Evolutionary conservation across 2,888 invertebrate species (phyloP), one percentile per base, ranked within the genome.

Genomic region (Ctena decussata): DNA sequence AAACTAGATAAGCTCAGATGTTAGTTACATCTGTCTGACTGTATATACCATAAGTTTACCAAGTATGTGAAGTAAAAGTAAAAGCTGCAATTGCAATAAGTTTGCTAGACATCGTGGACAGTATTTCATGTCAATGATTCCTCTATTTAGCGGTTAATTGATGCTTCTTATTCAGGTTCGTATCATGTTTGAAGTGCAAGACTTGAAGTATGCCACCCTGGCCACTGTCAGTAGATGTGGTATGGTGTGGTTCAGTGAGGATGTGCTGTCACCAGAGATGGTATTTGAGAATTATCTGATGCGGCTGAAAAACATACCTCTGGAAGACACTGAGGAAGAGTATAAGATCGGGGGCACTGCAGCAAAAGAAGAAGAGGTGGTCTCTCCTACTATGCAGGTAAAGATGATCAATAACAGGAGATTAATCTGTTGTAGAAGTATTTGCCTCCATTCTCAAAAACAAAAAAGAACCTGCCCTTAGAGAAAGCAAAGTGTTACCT

Each of bases 171-270:
- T 90, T 0, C 83, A 96, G 95, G 95, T 96, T 80, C 93, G 96
- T 46, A 96, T 96, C 86, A 96, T 96, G 95, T 96, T 96, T 93
- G 96, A 97, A 96, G 98, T 98, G 0, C 99, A 99, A 97, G 99
- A 99, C 96, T 96, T 99, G 94, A 98, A 98, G 96, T 99, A 98
- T 96, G 99, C 99, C 0, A 99, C 99, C 0, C 96, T 99, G 89
- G 99, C 99, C 27, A 99, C 99, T 0, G 99, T 99, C 0, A 99
- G 99, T 6, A 98, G 99, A 96, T 99, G 99, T 96, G 99, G 99
- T 90, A 99, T 99, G 99, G 99, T 99, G 65, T 99, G 99, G 99
- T 99, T 99, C 97, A 99, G 99, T 15, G 99, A 99, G 96, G 99
- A 99, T 96, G 99, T 99, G 0, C 97, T 99, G 8, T 98, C 99